Conservation (phyloP, 2,888 invertebrate species). For the Drosophila planitibia region DNA sequence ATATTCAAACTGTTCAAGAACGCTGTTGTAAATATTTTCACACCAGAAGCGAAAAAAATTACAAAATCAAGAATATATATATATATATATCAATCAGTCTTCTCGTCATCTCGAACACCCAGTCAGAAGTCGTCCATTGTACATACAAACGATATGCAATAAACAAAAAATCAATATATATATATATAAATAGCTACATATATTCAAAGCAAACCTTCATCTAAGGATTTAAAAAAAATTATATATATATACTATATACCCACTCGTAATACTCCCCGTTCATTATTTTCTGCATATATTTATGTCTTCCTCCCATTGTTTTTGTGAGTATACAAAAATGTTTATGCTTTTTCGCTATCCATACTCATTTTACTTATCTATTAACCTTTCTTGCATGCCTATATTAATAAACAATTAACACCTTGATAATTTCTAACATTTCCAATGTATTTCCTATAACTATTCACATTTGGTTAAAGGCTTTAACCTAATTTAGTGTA, state of each 20-base stretch:
- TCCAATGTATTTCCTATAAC: slow-evolving; percentile 1
- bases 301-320: slow-evolving; percentile 76
- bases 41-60: slow-evolving; percentile 38
- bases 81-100: slow-evolving; percentile 9
- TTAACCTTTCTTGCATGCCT: slow-evolving; percentile 19
- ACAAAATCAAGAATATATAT: slow-evolving; percentile 24
- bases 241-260: slow-evolving; percentile 39
- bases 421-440: not conserved
- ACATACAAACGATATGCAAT: slow-evolving; percentile 57
- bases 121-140: slow-evolving; percentile 60
- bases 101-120: slow-evolving; percentile 28
- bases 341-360: slow-evolving; percentile 57
- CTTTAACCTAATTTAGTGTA: not conserved
- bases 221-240: slow-evolving; percentile 42
- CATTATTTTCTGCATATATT: slow-evolving; percentile 76
- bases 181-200: slow-evolving; percentile 12
- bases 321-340: slow-evolving; percentile 81
- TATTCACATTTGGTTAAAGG: slow-evolving; percentile 7
- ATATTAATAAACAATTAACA: slow-evolving; percentile 2
- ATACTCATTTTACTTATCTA: not conserved
- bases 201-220: slow-evolving; percentile 26
- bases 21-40: slow-evolving; percentile 83
- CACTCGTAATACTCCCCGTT: slow-evolving; percentile 72
- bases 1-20: slow-evolving; percentile 46
- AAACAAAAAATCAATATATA: slow-evolving; percentile 12